Base-by-base conservation (phyloP, 2,113 vertebrate genomes). In the Psettodes erumei region DNA sequence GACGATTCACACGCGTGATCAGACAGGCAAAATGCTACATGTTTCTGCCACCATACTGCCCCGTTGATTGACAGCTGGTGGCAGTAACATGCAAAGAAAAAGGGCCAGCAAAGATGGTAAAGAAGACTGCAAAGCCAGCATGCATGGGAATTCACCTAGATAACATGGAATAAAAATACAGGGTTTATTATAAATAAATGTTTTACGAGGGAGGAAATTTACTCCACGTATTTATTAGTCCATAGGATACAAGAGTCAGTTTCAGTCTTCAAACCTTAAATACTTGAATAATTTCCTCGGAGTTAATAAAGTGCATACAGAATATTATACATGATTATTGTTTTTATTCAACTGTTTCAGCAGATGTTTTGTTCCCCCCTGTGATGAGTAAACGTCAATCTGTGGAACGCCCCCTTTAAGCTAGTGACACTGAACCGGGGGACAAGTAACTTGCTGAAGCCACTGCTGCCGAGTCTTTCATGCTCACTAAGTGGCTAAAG, bases 381-480 rank as follows among this genome's bases (percentile, higher is more conserved):
- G 9, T 30, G 28, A 37, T 60, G 43, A 70, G 19, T 54, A 67
- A 61, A 61, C 10, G 50, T 38, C 25, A 48, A 35, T 21, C 35
- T n/a, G 33, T 37, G 45, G 27, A 58, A n/a, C 27, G 37, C 6
- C 23, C 51, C 30, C n/a, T 40, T 73, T 8, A 69, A 64, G 47
- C 19, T 1, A 30, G 55, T 25, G 61, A 40, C 38, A 72, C 6
- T 45, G 19, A 64, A 30, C 40, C 51, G 56, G 40, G 28, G 65
- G 69, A 19, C 19, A 40, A 10, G 40, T 42, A 60, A 72, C 32
- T 23, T 37, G 16, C 33, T 78, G 37, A 63, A 38, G 10, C 51
- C 37, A n/a, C 9, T 62, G n/a, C 53, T 9, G 25, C 23, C n/a
- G 23, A 45, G 23, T 47, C 35, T 35, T 61, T 23, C 32, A 37